Percentiles rank a stretch among this genome's conserved stretches.
These are phyloP conservation scores for Drosophila bocqueti DNA, from an alignment of 1,140 invertebrate species.

Conservation along the genomic window DNA sequence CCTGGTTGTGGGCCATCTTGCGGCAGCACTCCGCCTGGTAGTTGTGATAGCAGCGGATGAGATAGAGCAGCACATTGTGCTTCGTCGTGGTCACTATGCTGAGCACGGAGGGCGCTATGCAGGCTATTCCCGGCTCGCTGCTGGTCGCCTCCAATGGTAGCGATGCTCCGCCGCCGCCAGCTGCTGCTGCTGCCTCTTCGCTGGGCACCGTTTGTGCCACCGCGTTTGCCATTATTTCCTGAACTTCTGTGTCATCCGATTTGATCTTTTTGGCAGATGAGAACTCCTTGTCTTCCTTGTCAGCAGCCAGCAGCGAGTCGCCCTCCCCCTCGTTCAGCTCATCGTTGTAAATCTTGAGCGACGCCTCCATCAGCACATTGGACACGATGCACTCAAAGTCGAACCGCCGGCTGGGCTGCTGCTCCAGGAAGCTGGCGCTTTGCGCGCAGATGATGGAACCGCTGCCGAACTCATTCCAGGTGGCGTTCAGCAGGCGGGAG, in stretches of 20 bases:
- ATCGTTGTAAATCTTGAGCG: constrained; percentile 86
- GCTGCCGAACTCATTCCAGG: constrained; percentile 87
- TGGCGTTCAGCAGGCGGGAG: constrained; percentile 87
- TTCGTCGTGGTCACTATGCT: constrained; percentile 68
- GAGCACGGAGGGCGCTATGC: constrained; percentile 48
- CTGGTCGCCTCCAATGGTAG: constrained; percentile 7
- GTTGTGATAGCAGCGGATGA: constrained; percentile 72
- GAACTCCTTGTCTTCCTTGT: constrained; percentile 72
- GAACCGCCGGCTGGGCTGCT: constrained; percentile 65
- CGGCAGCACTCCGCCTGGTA: constrained; percentile 67
- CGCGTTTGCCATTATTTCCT: constrained; percentile 76
- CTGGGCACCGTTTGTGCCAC: constrained; percentile 17
- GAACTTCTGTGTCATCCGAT: constrained; percentile 80
- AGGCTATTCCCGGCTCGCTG: constrained; percentile 29
- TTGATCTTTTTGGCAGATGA: constrained; percentile 83
- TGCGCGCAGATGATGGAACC: constrained; percentile 87
- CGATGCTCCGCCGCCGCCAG: not conserved
- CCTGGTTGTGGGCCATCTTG: constrained; percentile 11
- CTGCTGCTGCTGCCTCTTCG: constrained; percentile 32
- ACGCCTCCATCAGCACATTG: constrained; percentile 88
- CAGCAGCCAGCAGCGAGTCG: constrained; percentile 24
- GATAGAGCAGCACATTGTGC: constrained; percentile 67
- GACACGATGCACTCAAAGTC: constrained; percentile 86
- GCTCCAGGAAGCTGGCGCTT: constrained; percentile 85
- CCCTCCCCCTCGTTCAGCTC: constrained; percentile 56